Evolutionary conservation across 2,888 invertebrate species (phyloP), one percentile per base, ranked within the genome.

Genomic region (Trachelus troglodyta): DNA sequence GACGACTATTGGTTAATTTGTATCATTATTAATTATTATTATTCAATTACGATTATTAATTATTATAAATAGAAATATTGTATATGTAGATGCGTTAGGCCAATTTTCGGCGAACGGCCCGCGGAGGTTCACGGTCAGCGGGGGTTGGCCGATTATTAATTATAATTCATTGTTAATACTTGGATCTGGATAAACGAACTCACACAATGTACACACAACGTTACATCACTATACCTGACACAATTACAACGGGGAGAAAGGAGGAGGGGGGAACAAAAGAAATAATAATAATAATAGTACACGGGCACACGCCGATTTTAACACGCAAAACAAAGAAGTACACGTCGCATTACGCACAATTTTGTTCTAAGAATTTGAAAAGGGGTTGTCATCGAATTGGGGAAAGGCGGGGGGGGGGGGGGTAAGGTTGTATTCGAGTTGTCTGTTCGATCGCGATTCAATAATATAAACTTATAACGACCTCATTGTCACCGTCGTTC

Each of bases 381-480:
- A 4, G 12, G 12, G 37, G 37, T 12, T 12, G 12, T 37, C 37
- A 4, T 37, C 12, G 12, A 37, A 37, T 12, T 12, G 3, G 35
- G 34, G 9, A 34, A 9, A 31, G 69, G 74, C 73, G 79, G 56
- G 79, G 30, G 75, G 56, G 77, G n/a, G 69, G 33, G 74, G 79
- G 75, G 79, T 80, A 87, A 86, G 84, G 83, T 88, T 87, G 86
- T 89, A 88, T 88, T 85, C 85, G 85, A 87, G 83, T 79, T 76
- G 69, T 40, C 40, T 40, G 15, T 40, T 40, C 40, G 40, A 40
- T 40, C 40, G 40, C 40, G 15, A 40, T 15, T 40, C 40, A 40
- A 40, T 40, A 40, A 40, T 40, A 15, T 40, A 40, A 37, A 12
- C 12, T 6, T 40, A 0, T 40, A 34, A 69, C 33, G 69, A 76